A percentile compares a stretch with the other conserved stretches of the same genome.
Conservation (phyloP, 2,113 vertebrate species). For the Oxyura jamaicensis region DNA sequence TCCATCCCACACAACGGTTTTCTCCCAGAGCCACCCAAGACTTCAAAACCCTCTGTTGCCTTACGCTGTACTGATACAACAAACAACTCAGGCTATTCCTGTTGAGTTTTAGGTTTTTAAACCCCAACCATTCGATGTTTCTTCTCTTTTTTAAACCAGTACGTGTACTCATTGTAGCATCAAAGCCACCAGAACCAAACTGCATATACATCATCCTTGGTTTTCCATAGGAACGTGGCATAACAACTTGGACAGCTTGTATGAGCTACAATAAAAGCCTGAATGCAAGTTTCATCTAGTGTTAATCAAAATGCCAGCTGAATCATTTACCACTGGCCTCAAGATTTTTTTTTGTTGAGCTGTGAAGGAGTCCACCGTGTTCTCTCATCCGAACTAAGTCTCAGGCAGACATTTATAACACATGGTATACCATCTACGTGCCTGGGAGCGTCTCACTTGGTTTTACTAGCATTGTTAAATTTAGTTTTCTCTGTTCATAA, state of each 20-base stretch:
- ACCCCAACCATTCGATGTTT: not conserved
- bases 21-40: not conserved
- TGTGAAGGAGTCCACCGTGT: not conserved
- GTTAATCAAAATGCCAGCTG: not conserved
- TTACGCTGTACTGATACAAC: not conserved
- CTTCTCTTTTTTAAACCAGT: not conserved
- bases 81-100: not conserved
- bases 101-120: not conserved
- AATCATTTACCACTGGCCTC: not conserved
- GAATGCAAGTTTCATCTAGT: not conserved
- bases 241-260: not conserved
- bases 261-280: not conserved
- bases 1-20: not conserved
- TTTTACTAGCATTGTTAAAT: constrained; percentile 44
- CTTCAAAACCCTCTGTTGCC: not conserved
- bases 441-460: not conserved
- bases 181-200: not conserved
- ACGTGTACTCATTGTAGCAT: not conserved
- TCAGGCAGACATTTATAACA: constrained; percentile 37
- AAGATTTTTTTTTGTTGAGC: not conserved
- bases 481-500: not conserved
- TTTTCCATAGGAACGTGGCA: not conserved
- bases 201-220: not conserved
- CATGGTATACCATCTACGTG: not conserved
- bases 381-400: not conserved